Evolutionary conservation across 2,797 vertebrate species (phyloP).

Genomic region (Chromis chromis): DNA sequence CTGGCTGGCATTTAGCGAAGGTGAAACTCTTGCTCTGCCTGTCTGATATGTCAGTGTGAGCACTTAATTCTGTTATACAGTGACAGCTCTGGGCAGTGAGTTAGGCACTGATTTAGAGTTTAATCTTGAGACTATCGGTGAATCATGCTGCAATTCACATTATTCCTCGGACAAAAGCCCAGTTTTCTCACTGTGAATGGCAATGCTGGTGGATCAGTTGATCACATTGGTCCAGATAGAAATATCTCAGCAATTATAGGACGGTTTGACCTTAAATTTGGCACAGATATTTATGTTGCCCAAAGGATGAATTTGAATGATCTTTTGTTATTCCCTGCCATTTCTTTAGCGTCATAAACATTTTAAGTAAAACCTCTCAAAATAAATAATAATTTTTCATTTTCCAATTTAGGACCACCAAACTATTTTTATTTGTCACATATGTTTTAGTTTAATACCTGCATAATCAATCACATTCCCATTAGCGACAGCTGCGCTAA

Average conservation of each 20-base stretch:
- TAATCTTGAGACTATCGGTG: neutral
- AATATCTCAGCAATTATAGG: neutral
- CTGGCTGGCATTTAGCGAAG: slow-evolving; percentile 96
- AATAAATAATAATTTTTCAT: too few relatives aligned
- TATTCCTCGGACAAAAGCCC: neutral
- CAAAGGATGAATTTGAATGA: neutral
- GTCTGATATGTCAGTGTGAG: slow-evolving; percentile 38
- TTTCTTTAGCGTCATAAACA: too few relatives aligned
- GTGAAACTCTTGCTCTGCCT: slow-evolving; percentile 78
- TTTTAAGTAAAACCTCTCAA: too few relatives aligned
- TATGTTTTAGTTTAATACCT: too few relatives aligned
- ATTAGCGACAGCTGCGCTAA: too few relatives aligned
- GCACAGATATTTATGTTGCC: neutral
- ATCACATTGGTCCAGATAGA: neutral
- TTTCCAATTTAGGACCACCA: too few relatives aligned
- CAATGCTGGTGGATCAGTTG: neutral
- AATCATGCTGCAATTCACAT: neutral
- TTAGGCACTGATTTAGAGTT: neutral
- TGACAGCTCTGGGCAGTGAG: neutral
- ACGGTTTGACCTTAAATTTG: neutral
- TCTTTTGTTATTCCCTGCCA: neutral
- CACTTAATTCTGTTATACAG: slow-evolving; percentile 7
- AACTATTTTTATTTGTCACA: too few relatives aligned
- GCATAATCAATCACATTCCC: too few relatives aligned
- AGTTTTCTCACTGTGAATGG: neutral